Evolutionary conservation across 2,113 vertebrate genomes (phyloP), one percentile per base, ranked within the genome.

Genomic region (Pseudorasbora parva): DNA sequence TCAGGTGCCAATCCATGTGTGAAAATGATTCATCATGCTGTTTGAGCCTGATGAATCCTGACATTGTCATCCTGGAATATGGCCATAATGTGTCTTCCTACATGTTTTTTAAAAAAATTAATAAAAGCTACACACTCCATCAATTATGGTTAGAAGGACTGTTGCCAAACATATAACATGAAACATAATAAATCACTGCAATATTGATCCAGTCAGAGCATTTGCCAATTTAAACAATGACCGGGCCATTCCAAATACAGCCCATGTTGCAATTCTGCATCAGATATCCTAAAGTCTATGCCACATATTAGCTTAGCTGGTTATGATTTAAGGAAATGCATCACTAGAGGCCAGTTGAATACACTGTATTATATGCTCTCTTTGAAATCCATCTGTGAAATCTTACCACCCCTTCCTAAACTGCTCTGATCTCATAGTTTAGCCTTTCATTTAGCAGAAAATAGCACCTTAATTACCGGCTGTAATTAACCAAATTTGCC

Each of bases 311-410:
- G 68, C 41, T 45, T 71, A 23, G 37, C 68, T 71, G 68, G 10
- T 23, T 71, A 71, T 71, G 68, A n/a, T 71, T 71, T 45, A 45
- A 71, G 21, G 11, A 71, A 71, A 71, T 45, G 68, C 2, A n/a
- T 72, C 2, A 41, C 69, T 47, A 25, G 43, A 72, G 41, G 69
- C 41, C 37, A 47, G 21, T 43, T 25, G n/a, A 72, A 72, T 25
- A 47, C 21, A 41, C 69, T 23, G 41, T 41, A 71, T 71, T 71
- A 71, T n/a, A 71, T 71, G 68, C 68, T 15, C 21, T 72, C 68
- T 72, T 72, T 72, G 68, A 23, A 71, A 71, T 45, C n/a, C 41
- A 45, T 71, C 41, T 74, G 72, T 74, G 45, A 74, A 74, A 74
- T 74, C 72, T 27, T 74, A 47, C 15, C 72, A 74, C 72, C 43